Evolutionary conservation across 2,113 vertebrate species (phyloP), one percentile per base, ranked within the genome.

Genomic region (Spermophilus dauricus): DNA sequence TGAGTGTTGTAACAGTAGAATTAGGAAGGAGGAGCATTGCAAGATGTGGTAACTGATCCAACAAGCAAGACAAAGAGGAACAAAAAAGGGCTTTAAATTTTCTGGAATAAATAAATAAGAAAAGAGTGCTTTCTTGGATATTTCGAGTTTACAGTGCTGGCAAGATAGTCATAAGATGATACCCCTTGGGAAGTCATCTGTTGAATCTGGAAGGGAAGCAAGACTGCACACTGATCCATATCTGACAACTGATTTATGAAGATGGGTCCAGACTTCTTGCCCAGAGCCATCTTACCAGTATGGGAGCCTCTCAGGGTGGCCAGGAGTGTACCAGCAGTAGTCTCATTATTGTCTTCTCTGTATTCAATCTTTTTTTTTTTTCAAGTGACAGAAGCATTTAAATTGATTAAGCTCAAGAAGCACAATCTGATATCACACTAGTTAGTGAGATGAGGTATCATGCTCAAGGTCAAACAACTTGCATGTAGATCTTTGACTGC

Each of bases 1-100:
- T 5, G 39, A 4, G 32, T 30, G 30, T 8, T 22, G 1, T 30
- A 3, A 1, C 51, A 14, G 18, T 1, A 48, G 8, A 61, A 28
- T 72, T 42, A 63, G 51, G 26, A 48, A 30, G 58, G 45, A 70
- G 51, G 56, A 48, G 39, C 51, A 37, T 11, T 48, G 13, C 53
- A 10, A 26, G 28, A 26, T 53, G 26, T 32, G 11, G 17, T 14
- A 58, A 30, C 37, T 39, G 73, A 51, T 16, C 58, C 10, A 14
- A 51, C 18, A 32, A 8, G 5, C 20, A 77, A 18, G 20, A 8
- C 51, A 72, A 70, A 14, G 30, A 78, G 39, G 20, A 63, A 26
- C 20, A 63, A 65, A 51, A 24, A 39, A 87, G 32, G 2, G 8
- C n/a, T 28, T 42, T 75, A 56, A 39, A 5, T 32, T 70, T 65